phyloP scores from a whole-genome alignment of 2,113 vertebrate species.

The Baryphthengus martii region DNA sequence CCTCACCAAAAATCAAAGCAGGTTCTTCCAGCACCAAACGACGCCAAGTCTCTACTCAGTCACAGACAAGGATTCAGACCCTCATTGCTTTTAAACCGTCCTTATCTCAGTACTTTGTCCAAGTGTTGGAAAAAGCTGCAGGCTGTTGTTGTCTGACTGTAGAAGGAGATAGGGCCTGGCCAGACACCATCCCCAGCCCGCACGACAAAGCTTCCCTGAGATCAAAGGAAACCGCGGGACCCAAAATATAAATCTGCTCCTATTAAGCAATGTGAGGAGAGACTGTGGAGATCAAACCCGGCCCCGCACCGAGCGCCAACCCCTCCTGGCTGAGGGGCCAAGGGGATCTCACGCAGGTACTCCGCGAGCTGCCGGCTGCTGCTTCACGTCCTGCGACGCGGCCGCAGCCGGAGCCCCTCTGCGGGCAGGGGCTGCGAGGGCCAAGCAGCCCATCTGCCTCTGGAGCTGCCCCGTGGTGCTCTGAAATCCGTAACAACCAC shows the following conservation, averaged over 20 bases:
- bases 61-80: not conserved
- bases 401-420: not conserved
- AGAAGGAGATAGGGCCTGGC: not conserved
- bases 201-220: not conserved
- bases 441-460: accelerated
- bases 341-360: not conserved
- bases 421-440: not conserved
- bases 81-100: not conserved
- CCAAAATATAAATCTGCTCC: not conserved
- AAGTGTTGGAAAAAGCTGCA: not conserved
- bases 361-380: not conserved
- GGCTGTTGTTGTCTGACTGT: not conserved
- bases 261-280: slow-evolving; percentile 15
- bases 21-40: not conserved
- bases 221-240: slow-evolving; percentile 3
- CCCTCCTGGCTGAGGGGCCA: accelerated
- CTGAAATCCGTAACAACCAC: not conserved
- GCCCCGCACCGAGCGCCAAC: accelerated
- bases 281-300: not conserved
- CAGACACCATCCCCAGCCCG: not conserved
- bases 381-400: accelerated
- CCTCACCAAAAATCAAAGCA: not conserved
- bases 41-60: not conserved
- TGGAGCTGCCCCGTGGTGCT: not conserved
- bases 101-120: not conserved